phyloP scores from a whole-genome alignment of 2,888 invertebrate species.

The Hirtodrosophila histrioides region DNA sequence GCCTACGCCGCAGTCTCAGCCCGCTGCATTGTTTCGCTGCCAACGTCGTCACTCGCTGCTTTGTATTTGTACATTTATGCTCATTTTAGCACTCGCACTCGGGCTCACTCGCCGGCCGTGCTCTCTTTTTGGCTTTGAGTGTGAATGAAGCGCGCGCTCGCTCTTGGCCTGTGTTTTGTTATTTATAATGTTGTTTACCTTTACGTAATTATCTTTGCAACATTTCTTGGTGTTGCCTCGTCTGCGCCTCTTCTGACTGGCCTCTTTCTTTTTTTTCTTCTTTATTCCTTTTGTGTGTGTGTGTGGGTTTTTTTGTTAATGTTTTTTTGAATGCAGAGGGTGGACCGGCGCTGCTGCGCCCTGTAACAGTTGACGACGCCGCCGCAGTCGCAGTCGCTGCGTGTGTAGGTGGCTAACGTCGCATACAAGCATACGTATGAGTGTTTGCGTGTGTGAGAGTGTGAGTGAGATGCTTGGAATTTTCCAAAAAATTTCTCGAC shows the following conservation, averaged over 20 bases:
- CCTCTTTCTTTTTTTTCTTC: conserved; percentile 32
- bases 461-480: conserved; percentile 68
- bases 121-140: conserved; percentile 23
- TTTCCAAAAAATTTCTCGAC: conserved; percentile 70
- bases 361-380: conserved; percentile 33
- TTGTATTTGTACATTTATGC: conserved; percentile 1
- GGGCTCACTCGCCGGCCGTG: conserved; percentile 40
- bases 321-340: conserved; percentile 34
- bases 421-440: not conserved
- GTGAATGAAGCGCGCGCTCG: conserved; percentile 7
- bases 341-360: conserved; percentile 45
- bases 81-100: conserved; percentile 1
- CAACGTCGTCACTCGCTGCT: conserved; percentile 44
- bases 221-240: conserved; percentile 51
- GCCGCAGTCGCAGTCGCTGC: conserved; percentile 8
- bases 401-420: conserved; percentile 45
- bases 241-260: conserved; percentile 21
- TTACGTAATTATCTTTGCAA: conserved; percentile 78
- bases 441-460: conserved; percentile 14
- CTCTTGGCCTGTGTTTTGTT: conserved; percentile 56
- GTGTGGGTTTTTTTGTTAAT: conserved; percentile 6
- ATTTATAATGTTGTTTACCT: conserved; percentile 78
- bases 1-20: conserved; percentile 39
- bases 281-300: conserved; percentile 27
- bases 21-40: conserved; percentile 46